Percentiles rank a stretch among this genome's conserved stretches.
Conservation (phyloP, 2,797 vertebrate species). For the Thunnus albacares region DNA sequence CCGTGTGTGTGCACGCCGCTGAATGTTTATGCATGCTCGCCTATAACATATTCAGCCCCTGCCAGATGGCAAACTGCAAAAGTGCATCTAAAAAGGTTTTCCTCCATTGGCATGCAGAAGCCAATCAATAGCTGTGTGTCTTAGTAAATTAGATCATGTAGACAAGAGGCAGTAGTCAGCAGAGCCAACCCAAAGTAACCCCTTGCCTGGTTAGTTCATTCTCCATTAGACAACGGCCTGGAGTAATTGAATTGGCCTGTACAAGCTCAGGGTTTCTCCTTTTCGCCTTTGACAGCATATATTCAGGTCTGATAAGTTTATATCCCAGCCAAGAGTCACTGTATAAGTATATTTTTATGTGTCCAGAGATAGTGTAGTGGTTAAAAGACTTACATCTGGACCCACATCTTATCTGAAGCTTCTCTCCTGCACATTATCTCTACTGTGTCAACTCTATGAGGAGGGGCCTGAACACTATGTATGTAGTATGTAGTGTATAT, state of each 20-base stretch:
- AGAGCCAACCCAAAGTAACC: slow-evolving; percentile 79
- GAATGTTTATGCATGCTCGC: slow-evolving; percentile 26
- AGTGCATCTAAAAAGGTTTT: slow-evolving; percentile 74
- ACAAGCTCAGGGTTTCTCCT: slow-evolving; percentile 75
- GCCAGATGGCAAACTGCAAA: slow-evolving; percentile 68
- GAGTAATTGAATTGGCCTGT: slow-evolving; percentile 85
- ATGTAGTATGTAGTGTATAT: too few relatives aligned
- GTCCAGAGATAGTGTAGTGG: slow-evolving; percentile 12
- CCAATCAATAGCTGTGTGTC: slow-evolving; percentile 85
- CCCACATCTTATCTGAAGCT: not conserved
- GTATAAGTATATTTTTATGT: slow-evolving; percentile 23
- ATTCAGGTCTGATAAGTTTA: slow-evolving; percentile 72
- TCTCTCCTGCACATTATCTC: not conserved
- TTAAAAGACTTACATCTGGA: slow-evolving; percentile 14
- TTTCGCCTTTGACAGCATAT: slow-evolving; percentile 76
- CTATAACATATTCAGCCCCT: slow-evolving; percentile 50
- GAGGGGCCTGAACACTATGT: not conserved
- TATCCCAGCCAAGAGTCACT: slow-evolving; percentile 31
- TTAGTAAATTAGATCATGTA: slow-evolving; percentile 87
- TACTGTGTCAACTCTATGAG: not conserved
- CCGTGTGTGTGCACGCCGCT: not conserved
- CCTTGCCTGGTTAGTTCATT: slow-evolving; percentile 80
- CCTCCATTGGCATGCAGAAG: slow-evolving; percentile 74
- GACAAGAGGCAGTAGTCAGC: slow-evolving; percentile 83
- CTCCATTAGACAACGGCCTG: slow-evolving; percentile 79